A percentile compares a stretch with the other conserved stretches of the same genome.
Conservation (phyloP, 2,888 invertebrate species). For the Temnothorax rugatulus region DNA sequence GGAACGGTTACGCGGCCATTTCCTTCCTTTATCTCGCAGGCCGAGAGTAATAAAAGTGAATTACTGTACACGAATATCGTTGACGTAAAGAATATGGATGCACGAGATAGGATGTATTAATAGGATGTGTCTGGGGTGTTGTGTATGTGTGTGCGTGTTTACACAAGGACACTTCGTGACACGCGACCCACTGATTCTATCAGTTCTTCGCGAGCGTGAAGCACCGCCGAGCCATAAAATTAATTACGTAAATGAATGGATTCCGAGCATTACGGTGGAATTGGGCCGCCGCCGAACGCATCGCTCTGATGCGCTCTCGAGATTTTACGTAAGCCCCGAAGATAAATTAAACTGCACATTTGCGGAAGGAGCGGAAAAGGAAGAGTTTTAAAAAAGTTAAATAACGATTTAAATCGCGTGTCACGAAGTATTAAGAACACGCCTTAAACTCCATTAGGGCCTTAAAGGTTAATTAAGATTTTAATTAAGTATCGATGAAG, state of each 20-base stretch:
- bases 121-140: slow-evolving; percentile 8
- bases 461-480: not conserved
- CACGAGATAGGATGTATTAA: slow-evolving; percentile 4
- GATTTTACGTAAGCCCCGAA: not conserved
- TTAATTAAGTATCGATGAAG: not conserved
- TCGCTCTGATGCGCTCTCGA: not conserved
- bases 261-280: not conserved
- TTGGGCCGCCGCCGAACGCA: not conserved
- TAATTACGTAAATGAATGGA: slow-evolving; percentile 28
- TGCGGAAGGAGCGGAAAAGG: not conserved
- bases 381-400: not conserved
- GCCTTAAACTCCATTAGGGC: not conserved
- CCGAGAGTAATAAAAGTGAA: slow-evolving; percentile 11
- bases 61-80: not conserved
- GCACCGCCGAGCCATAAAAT: slow-evolving; percentile 15
- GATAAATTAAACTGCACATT: not conserved
- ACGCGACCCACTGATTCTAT: slow-evolving; percentile 28
- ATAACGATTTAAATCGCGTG: not conserved
- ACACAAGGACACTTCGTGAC: slow-evolving; percentile 8
- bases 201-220: not conserved
- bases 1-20: not conserved
- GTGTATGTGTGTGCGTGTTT: not conserved
- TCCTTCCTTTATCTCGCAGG: not conserved
- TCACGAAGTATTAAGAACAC: not conserved
- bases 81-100: not conserved